phyloP scores from a whole-genome alignment of 2,888 invertebrate species.

The Neoascia interrupta region DNA sequence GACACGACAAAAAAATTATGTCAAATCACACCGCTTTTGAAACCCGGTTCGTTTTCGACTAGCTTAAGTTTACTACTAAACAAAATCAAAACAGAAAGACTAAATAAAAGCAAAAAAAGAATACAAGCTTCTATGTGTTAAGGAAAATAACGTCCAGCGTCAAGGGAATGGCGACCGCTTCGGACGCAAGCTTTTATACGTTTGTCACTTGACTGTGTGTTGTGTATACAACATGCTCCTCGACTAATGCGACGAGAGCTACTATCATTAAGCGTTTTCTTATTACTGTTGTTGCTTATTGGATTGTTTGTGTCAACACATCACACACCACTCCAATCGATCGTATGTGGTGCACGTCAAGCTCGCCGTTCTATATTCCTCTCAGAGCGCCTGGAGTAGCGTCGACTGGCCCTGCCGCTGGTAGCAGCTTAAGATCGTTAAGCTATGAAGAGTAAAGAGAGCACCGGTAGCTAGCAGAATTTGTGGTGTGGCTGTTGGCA shows the following conservation, averaged over 20 bases:
- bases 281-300: constrained; percentile 24
- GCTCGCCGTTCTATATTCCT: constrained; percentile 43
- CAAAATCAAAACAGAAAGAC: constrained; percentile 21
- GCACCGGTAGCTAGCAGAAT: constrained; percentile 34
- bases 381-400: constrained; percentile 21
- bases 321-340: constrained; percentile 32
- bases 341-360: constrained; percentile 47
- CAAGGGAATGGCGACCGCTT: constrained; percentile 59
- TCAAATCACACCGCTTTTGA: constrained; percentile 8
- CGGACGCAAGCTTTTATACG: constrained; percentile 63
- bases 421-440: constrained; percentile 46
- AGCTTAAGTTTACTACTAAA: constrained; percentile 31
- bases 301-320: constrained; percentile 38
- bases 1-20: too few relatives aligned
- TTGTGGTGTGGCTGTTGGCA: constrained; percentile 38
- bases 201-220: constrained; percentile 49
- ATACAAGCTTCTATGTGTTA: not conserved
- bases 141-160: constrained; percentile 54
- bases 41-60: constrained; percentile 17
- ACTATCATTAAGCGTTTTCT: constrained; percentile 53
- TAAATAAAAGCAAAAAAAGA: constrained; percentile 19
- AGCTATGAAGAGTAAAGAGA: constrained; percentile 49
- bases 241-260: constrained; percentile 46
- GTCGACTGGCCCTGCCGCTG: constrained; percentile 36
- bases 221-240: constrained; percentile 36